Evolutionary conservation across 1,140 invertebrate genomes (phyloP), one percentile per base, ranked within the genome.

Genomic region (Brachionus paranguensis): DNA sequence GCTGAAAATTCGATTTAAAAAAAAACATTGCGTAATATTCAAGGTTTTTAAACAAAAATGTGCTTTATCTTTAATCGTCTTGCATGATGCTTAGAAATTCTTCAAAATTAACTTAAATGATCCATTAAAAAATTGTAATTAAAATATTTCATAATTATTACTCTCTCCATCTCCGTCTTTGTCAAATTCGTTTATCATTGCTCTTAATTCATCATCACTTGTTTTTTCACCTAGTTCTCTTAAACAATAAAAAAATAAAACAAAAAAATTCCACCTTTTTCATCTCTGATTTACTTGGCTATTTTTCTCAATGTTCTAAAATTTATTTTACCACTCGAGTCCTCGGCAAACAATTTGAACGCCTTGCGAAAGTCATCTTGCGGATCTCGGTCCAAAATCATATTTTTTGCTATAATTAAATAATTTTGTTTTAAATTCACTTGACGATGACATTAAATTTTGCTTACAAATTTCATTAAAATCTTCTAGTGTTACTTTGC

Each of bases 161-260:
- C 89, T 90, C 86, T 89, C 88, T 60, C 89, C 89, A 87, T 90
- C 89, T 5, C 87, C 87, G 84, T 90, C 88, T 68, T 86, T 86
- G 84, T 90, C 89, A 88, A 90, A 90, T 84, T 90, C 89, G 85
- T 89, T 89, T 83, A 90, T 90, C 89, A 90, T 90, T 7, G 89
- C 88, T 84, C 88, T 84, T n/a, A 90, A 81, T 85, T 90, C 89
- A 43, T 89, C 88, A 85, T 90, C 89, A 24, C 88, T 88, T 87
- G 89, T 89, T 74, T 88, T 89, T 81, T 90, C 89, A 29, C 89
- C 89, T 2, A 90, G 85, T 65, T 90, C 89, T 84, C 89, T 90
- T 85, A 27, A 86, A 85, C 17, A 29, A 50, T 33, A 12, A 70
- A 17, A 45, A 33, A n/a, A 0, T 14, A 27, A 33, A 24, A 3